Evolutionary conservation across 1,140 invertebrate genomes (phyloP).

Genomic region (Himalopsyche phryganea): DNA sequence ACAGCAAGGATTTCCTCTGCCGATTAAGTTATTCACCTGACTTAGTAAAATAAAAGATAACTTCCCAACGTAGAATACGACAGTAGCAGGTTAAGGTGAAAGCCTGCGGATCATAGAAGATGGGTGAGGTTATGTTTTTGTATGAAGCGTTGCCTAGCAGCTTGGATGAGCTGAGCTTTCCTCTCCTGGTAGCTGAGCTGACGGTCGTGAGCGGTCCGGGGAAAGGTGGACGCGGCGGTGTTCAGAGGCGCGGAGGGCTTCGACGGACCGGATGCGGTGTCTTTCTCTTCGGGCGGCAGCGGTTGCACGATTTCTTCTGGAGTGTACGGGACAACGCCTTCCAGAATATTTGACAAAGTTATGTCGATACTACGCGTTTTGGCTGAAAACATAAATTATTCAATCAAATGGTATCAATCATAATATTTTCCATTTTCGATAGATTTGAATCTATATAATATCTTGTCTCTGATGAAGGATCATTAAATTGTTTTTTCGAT

Average conservation of each 20-base stretch:
- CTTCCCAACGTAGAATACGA: not conserved
- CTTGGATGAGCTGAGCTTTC: constrained; percentile 73
- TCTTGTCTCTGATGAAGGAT: too few relatives aligned
- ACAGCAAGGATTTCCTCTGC: too few relatives aligned
- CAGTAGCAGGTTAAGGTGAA: too few relatives aligned
- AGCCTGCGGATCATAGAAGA: constrained; percentile 8
- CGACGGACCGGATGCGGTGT: constrained; percentile 25
- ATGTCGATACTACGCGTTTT: constrained; percentile 73
- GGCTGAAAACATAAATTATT: constrained; percentile 62
- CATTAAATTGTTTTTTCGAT: too few relatives aligned
- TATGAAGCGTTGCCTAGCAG: constrained; percentile 73
- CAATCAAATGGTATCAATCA: too few relatives aligned
- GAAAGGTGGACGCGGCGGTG: constrained; percentile 55
- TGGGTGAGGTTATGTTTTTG: constrained; percentile 66
- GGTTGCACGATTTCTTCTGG: constrained; percentile 48
- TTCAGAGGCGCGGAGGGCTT: constrained; percentile 32
- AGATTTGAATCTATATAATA: too few relatives aligned
- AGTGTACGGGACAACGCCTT: constrained; percentile 66
- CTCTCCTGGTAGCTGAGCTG: constrained; percentile 70
- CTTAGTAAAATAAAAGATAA: not conserved
- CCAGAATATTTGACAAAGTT: constrained; percentile 78
- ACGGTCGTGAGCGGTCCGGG: constrained; percentile 58
- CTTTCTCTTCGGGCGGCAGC: not conserved
- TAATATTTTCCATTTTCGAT: too few relatives aligned
- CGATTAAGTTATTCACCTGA: too few relatives aligned